Conservation (phyloP, 2,113 vertebrate species). For the Alligator sinensis region DNA sequence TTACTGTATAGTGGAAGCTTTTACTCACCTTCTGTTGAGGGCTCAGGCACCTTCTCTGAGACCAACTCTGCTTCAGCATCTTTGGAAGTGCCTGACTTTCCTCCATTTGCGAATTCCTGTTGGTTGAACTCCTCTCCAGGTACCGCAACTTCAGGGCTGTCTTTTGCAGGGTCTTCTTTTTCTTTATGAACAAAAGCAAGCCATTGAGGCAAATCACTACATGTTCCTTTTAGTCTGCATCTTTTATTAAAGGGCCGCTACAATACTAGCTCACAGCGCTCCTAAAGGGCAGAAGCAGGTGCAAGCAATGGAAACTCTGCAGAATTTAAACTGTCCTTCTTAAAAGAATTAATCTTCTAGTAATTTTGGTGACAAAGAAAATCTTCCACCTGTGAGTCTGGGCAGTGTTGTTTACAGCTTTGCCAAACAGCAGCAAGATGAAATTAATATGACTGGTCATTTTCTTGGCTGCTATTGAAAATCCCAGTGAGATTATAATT, state of each 20-base stretch:
- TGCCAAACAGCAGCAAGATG: neutral
- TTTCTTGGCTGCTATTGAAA: neutral
- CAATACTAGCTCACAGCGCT: neutral
- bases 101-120: neutral
- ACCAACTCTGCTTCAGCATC: neutral
- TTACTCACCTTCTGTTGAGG: neutral
- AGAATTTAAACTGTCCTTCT: neutral
- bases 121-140: neutral
- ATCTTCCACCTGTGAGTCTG: neutral
- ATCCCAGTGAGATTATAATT: neutral
- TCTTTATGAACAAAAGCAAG: neutral
- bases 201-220: neutral
- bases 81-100: neutral
- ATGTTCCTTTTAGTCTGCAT: neutral
- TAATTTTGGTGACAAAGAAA: neutral
- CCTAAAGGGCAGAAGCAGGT: accelerated
- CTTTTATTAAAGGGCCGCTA: neutral
- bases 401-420: neutral
- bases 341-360: neutral
- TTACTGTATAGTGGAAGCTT: neutral
- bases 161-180: neutral
- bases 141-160: accelerated
- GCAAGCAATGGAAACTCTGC: neutral
- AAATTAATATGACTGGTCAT: neutral
- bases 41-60: neutral